Conservation (phyloP, 23 tunicate genomes). For the Clavelina lepadiformis region DNA sequence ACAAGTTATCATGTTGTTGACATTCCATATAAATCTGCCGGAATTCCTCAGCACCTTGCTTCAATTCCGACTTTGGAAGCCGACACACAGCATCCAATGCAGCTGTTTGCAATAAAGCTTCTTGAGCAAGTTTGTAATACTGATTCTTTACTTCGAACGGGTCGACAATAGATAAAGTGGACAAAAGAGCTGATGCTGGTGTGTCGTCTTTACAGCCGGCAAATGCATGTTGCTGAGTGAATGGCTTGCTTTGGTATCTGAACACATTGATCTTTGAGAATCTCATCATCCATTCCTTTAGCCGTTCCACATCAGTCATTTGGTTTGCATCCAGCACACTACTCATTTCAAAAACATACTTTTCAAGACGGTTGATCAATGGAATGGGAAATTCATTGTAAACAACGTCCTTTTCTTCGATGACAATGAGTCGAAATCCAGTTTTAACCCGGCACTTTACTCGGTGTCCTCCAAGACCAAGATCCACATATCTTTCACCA, state of each 20-base stretch:
- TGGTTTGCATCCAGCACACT: constrained; percentile 33
- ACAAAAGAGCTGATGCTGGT: constrained; percentile 35
- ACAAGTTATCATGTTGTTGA: constrained; percentile 39
- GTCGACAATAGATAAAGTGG: no score
- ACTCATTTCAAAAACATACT: constrained; percentile 42
- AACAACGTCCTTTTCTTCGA: constrained; percentile 60
- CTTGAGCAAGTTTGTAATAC: background rate
- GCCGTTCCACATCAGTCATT: constrained; percentile 2
- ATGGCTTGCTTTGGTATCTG: background rate
- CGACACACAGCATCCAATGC: constrained; percentile 45
- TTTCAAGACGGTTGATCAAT: constrained; percentile 65
- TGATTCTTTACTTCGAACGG: background rate
- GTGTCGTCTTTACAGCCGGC: constrained; percentile 50
- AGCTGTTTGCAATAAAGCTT: constrained; percentile 38
- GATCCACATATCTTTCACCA: constrained; percentile 51
- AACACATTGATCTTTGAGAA: constrained; percentile 9
- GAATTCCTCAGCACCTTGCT: constrained; percentile 7
- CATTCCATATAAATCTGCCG: constrained; percentile 18
- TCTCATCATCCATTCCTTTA: constrained; percentile 37
- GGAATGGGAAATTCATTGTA: constrained; percentile 66
- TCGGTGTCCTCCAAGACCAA: constrained; percentile 73
- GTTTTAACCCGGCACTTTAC: constrained; percentile 62
- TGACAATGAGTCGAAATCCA: constrained; percentile 55
- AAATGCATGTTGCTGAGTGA: constrained; percentile 29
- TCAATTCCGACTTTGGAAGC: constrained; percentile 25